phyloP scores from a whole-genome alignment of 2,113 vertebrate genomes.

The Calcarius ornatus region DNA sequence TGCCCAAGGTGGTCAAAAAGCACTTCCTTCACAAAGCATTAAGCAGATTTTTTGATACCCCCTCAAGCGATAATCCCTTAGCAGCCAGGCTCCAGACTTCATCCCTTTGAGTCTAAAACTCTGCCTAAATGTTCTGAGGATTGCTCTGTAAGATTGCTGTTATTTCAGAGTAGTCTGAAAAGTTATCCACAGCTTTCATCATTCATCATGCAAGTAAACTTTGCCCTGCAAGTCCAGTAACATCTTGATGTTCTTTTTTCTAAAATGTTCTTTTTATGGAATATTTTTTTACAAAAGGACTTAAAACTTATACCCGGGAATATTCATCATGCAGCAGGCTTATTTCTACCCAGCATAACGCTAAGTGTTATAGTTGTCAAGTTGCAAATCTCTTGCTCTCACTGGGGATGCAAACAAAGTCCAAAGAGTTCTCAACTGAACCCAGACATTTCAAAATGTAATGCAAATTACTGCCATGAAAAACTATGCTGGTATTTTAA shows the following conservation, averaged over 20 bases:
- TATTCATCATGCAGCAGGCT: background rate
- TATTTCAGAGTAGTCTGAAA: background rate
- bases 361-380: background rate
- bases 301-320: background rate
- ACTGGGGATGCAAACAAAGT: background rate
- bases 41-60: background rate
- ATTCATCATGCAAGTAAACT: background rate
- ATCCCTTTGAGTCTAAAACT: background rate
- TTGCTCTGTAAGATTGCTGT: background rate
- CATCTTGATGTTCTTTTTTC: background rate
- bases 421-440: background rate
- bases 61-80: background rate
- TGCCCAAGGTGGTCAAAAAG: background rate
- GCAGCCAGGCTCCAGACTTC: background rate
- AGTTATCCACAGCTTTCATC: background rate
- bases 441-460: background rate
- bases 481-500: background rate
- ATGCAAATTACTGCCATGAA: background rate
- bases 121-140: background rate
- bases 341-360: background rate
- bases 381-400: background rate
- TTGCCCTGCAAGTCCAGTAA: background rate
- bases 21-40: background rate
- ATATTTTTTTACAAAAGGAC: background rate
- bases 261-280: conserved; percentile 4